Evolutionary conservation across 2,113 vertebrate genomes (phyloP), one percentile per base, ranked within the genome.

Genomic region (Calyptomena viridis): DNA sequence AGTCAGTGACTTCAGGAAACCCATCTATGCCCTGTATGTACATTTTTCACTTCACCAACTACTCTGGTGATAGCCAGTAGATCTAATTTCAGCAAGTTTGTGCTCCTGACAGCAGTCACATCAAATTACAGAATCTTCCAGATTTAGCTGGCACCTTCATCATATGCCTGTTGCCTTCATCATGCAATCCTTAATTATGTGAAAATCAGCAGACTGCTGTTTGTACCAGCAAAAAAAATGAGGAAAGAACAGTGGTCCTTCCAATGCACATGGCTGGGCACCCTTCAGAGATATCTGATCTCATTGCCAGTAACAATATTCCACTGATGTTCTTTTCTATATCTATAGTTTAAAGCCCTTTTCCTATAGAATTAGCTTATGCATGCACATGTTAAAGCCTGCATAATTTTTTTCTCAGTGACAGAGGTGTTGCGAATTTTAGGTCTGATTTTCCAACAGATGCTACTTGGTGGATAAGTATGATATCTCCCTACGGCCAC

Each of bases 101-200:
- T 90, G 64, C 60, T 96, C 73, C 93, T 97, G 94, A 97, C 89
- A 97, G 96, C 87, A 96, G 92, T 97, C 97, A 95, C 68, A 97
- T 95, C 92, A 92, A 94, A 97, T 98, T 97, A 97, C 55, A 80
- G 82, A 96, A 87, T 90, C 93, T 95, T 97, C 93, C 79, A 89
- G 76, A 96, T 35, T 96, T 94, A 83, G 59, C 60, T 97, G 95
- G 95, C 95, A 97, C 89, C 83, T 96, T 97, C 94, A 94, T 96
- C 96, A 95, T 91, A 97, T 87, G 90, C 84, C 86, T 87, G 64
- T 94, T 97, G 95, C 87, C 66, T 97, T 97, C 93, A 96, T 97
- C 94, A 93, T 84, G 85, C 81, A 97, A 86, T 92, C 90, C 90
- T 94, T 97, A 98, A 98, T 98, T 98, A 97, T 76, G 86, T 95